Conservation (phyloP, 2,797 vertebrate genomes). For the Gouania willdenowi region DNA sequence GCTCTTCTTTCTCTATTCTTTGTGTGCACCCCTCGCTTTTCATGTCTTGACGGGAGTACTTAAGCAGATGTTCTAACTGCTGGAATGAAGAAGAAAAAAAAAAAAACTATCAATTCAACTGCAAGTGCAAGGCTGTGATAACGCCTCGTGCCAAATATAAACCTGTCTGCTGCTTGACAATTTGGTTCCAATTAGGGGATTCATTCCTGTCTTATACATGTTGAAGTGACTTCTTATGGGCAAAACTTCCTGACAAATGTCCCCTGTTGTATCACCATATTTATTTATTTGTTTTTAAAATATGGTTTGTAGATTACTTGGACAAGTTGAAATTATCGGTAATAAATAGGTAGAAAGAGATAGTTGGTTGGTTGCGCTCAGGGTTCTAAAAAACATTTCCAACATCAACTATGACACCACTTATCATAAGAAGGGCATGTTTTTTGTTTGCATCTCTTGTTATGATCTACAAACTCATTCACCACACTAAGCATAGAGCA, state of each 20-base stretch:
- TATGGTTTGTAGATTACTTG: constrained; percentile 20
- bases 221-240: constrained; percentile 49
- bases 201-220: constrained; percentile 55
- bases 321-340: constrained; percentile 5
- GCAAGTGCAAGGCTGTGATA: constrained; percentile 58
- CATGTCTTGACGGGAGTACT: constrained; percentile 57
- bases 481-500: constrained; percentile 22
- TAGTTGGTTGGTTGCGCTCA: not conserved
- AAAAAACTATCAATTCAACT: constrained; percentile 55
- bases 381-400: constrained; percentile 1
- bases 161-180: constrained; percentile 62
- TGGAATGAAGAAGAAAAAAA: constrained; percentile 1
- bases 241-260: constrained; percentile 40
- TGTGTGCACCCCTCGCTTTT: constrained; percentile 7
- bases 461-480: constrained; percentile 24
- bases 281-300: constrained; percentile 47
- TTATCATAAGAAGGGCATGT: constrained; percentile 1
- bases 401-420: not conserved
- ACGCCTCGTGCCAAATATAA: constrained; percentile 47
- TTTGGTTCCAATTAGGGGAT: constrained; percentile 69
- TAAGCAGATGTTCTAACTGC: constrained; percentile 63
- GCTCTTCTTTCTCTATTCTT: constrained; percentile 21
- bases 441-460: constrained; percentile 24
- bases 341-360: not conserved
- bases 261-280: constrained; percentile 21